Base-by-base conservation (phyloP, 1,140 invertebrate species). In the Chlorops oryzae region DNA sequence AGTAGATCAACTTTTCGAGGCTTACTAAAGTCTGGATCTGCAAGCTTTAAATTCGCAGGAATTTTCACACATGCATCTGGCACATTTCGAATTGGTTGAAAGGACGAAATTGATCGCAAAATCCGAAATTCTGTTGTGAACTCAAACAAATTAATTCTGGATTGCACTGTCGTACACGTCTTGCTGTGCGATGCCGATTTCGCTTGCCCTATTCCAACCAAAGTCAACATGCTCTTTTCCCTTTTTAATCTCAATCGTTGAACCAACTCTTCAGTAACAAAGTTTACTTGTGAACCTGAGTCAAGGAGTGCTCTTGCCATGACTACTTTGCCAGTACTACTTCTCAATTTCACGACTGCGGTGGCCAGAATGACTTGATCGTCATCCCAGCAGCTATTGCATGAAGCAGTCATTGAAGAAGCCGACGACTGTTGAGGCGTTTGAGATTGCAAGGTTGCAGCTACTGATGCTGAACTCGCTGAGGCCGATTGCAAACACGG, bases 21-120 rank as follows among this genome's bases (percentile, higher is more conserved):
- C 20, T 32, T 39, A 41, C 61, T 23, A 42, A 61, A 65, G 17
- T 55, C 10, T 9, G 59, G 51, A 55, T 63, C 62, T 10, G 59
- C 62, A 4, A 68, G 34, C 18, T 35, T 20, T 21, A 62, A 50
- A 37, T 55, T 47, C 12, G 18, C n/a, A 12, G 59, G 59, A 37
- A 62, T 55, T 13, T 52, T 52, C 39, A 23, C 48, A 38, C 39
- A 10, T 9, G 28, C n/a, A 32, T 15, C 17, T 13, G 12, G 18
- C 12, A 50, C 25, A 13, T 6, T 18, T 3, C 18, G 17, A 41
- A 42, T 27, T n/a, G 48, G 48, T 41, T 50, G 48, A 20, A 27
- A n/a, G 12, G 13, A 28, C 13, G 48, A 42, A 13, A 50, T 42
- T n/a, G 38, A 34, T 27, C 21, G 28, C 17, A 50, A 20, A n/a